phyloP scores from a whole-genome alignment of 2,888 invertebrate species.

The Cotesia congregata region DNA sequence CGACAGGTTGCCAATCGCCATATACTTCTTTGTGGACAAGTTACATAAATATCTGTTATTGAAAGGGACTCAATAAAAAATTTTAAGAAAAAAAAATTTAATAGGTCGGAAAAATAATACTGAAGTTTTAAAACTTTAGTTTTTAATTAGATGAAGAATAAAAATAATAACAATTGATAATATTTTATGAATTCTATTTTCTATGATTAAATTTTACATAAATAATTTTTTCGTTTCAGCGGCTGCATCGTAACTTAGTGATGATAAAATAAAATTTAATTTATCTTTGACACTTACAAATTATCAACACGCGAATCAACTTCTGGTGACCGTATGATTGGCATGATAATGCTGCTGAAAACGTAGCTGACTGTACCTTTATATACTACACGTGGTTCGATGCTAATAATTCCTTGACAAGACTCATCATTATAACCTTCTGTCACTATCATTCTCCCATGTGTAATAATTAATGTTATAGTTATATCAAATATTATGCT shows the following conservation, averaged over 20 bases:
- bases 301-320: constrained; percentile 8
- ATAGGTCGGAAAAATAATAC: background rate
- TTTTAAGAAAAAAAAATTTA: background rate
- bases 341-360: constrained; percentile 22
- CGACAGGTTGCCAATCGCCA: too few relatives aligned
- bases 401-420: constrained; percentile 27
- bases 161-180: constrained; percentile 16
- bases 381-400: constrained; percentile 22
- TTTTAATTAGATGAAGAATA: too few relatives aligned
- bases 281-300: constrained; percentile 2
- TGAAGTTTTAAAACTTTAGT: too few relatives aligned
- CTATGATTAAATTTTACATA: constrained; percentile 5
- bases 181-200: background rate
- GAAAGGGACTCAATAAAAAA: too few relatives aligned
- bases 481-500: constrained; percentile 20
- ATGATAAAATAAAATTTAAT: constrained; percentile 23
- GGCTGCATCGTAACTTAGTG: constrained; percentile 62
- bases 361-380: constrained; percentile 3
- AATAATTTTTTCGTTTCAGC: constrained; percentile 52
- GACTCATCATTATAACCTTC: constrained; percentile 1
- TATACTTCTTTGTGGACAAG: too few relatives aligned
- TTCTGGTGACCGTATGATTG: constrained; percentile 22
- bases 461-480: constrained; percentile 25
- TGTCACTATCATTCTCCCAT: constrained; percentile 33
- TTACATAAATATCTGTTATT: too few relatives aligned